Evolutionary conservation across 2,113 vertebrate species (phyloP).

Genomic region (Thomomys bottae): DNA sequence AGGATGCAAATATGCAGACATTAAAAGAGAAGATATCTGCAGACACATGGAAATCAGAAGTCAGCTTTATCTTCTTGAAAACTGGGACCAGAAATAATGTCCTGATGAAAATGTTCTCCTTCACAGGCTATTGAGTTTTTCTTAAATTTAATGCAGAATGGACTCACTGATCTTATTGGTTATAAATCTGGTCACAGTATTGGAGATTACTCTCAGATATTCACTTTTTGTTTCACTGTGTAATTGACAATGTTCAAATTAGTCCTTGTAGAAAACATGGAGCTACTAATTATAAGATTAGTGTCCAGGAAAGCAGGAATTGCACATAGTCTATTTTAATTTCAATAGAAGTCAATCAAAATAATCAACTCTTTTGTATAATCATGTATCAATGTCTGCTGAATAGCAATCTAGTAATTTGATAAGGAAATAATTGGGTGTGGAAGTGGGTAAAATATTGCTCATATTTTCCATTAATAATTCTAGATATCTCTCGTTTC

Average conservation of each 20-base stretch:
- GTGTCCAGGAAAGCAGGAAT: background rate
- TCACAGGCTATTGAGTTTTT: background rate
- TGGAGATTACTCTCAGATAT: background rate
- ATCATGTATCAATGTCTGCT: background rate
- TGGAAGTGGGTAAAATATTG: background rate
- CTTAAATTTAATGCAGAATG: background rate
- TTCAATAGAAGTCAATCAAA: conserved; percentile 29
- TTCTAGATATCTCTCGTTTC: background rate
- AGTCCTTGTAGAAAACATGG: conserved; percentile 19
- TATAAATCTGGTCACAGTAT: conserved; percentile 35
- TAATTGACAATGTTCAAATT: conserved; percentile 67
- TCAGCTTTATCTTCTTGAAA: background rate
- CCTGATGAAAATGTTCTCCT: background rate
- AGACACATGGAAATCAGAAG: background rate
- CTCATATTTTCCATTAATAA: background rate
- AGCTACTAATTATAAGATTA: conserved; percentile 29
- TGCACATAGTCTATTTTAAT: conserved; percentile 46
- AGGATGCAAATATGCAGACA: background rate
- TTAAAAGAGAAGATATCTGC: background rate
- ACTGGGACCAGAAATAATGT: background rate
- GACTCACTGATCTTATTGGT: conserved; percentile 13
- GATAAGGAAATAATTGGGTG: background rate
- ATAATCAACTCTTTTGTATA: conserved; percentile 13
- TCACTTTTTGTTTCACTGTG: conserved; percentile 48
- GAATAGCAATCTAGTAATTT: background rate